Evolutionary conservation across 2,888 invertebrate species (phyloP), one percentile per base, ranked within the genome.

Genomic region (Aspidiotus destructor): DNA sequence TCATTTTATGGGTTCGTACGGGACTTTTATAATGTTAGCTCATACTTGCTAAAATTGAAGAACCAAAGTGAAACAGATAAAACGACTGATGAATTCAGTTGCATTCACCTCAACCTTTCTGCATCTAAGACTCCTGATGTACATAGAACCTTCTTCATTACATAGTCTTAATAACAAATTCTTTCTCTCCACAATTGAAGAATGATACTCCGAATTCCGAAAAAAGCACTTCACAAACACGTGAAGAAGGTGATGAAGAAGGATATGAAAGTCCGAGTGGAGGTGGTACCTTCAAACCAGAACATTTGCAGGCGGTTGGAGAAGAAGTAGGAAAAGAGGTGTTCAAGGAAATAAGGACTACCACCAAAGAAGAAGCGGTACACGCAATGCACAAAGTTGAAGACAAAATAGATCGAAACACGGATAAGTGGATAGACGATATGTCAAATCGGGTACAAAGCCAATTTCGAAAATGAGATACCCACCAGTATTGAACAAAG

Each of bases 311-410:
- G 44, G 62, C 62, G 57, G 55, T 69, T 41, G 69, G 69, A 28
- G 41, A 53, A 55, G 54, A 69, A 48, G 55, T 62, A 44, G 69
- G 57, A 2, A 60, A 69, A 55, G 41, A 62, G 13, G 57, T 60
- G 10, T 40, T 17, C 6, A 44, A 69, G 54, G 54, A 57, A 69
- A 67, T 67, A 60, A 44, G 28, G 57, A 41, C 41, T 42, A 42
- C 54, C 41, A 44, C 41, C 42, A 65, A 58, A 57, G 53, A 61
- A 44, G 69, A 69, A 11, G 10, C 54, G 9, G 10, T 16, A 17
- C 55, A 69, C 42, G 69, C 52, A 7, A 15, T 62, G 52, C 69
- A 69, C 48, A 69, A 69, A 69, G 44, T 69, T 40, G 69, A 62
- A 42, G 69, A 69, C 60, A 69, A 62, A 55, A 62, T 69, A 2